Percentiles rank a stretch among this genome's conserved stretches.
Evolutionary conservation across 2,797 vertebrate genomes (phyloP).

Genomic region (Cynopterus sphinx): DNA sequence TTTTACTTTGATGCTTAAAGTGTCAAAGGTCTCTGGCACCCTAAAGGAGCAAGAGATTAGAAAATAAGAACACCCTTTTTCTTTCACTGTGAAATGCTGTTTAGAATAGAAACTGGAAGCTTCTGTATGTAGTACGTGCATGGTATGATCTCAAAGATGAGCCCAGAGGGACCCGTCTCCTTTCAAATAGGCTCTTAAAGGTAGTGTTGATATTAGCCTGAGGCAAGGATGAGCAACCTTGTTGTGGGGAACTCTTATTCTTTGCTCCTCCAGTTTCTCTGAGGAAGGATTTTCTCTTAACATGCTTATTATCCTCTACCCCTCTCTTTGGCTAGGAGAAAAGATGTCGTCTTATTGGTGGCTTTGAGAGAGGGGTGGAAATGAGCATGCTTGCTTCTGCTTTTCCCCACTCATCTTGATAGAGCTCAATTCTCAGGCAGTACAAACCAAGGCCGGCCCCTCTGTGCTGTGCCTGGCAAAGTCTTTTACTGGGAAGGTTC

Average conservation of each 20-base stretch:
- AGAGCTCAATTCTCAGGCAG: fast-evolving
- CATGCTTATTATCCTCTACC: neutral
- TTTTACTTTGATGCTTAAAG: neutral
- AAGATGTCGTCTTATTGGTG: neutral
- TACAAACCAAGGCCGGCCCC: fast-evolving
- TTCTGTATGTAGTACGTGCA: fast-evolving
- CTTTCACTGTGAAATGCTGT: neutral
- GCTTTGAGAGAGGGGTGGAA: neutral
- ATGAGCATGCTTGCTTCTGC: neutral
- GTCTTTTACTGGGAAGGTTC: neutral
- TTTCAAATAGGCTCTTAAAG: neutral
- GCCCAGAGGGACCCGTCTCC: neutral
- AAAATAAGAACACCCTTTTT: neutral
- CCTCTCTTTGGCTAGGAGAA: neutral
- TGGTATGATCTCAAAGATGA: neutral
- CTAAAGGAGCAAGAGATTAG: neutral
- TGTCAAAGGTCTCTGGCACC: neutral
- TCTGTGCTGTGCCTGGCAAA: fast-evolving
- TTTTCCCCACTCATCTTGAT: fast-evolving
- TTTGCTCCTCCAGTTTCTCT: neutral
- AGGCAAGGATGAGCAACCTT: neutral
- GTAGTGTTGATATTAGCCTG: neutral
- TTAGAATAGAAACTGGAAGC: neutral
- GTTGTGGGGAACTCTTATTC: neutral
- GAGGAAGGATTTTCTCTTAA: neutral